phyloP scores from a whole-genome alignment of 2,113 vertebrate genomes.

The Lophura nycthemera region DNA sequence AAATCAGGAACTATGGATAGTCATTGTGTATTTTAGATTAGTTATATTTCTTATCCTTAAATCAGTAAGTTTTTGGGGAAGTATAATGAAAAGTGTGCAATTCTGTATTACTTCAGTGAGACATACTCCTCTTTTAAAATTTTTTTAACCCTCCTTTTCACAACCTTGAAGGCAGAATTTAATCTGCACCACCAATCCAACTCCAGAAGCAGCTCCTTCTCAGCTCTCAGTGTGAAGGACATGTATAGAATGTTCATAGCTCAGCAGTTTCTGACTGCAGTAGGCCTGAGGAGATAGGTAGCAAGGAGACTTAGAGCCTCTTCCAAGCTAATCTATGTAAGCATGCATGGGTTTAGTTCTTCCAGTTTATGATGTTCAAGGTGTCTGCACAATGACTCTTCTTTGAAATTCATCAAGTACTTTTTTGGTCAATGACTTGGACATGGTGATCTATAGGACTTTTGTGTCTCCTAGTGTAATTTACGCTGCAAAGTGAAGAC shows the following conservation, averaged over 20 bases:
- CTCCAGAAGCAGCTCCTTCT: background rate
- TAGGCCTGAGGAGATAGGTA: background rate
- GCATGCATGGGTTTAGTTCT: background rate
- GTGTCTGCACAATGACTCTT: background rate
- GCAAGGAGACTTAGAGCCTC: background rate
- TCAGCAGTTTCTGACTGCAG: background rate
- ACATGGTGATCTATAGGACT: background rate
- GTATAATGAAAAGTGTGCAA: background rate
- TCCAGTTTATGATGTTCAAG: background rate
- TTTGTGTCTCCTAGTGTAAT: background rate
- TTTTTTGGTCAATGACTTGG: background rate
- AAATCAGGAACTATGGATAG: background rate
- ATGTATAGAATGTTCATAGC: background rate
- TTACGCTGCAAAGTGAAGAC: background rate
- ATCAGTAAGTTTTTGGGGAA: background rate
- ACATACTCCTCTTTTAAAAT: background rate
- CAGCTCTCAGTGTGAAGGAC: background rate
- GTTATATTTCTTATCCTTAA: background rate
- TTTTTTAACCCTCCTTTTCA: background rate
- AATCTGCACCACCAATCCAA: background rate
- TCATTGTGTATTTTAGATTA: background rate
- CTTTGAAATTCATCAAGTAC: background rate
- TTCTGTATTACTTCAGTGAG: background rate
- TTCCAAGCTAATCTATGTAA: background rate
- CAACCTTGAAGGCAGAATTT: background rate